These are phyloP conservation scores for Gryon sp. DNA, from an alignment of 1,140 invertebrate species.

Conservation along the genomic window DNA sequence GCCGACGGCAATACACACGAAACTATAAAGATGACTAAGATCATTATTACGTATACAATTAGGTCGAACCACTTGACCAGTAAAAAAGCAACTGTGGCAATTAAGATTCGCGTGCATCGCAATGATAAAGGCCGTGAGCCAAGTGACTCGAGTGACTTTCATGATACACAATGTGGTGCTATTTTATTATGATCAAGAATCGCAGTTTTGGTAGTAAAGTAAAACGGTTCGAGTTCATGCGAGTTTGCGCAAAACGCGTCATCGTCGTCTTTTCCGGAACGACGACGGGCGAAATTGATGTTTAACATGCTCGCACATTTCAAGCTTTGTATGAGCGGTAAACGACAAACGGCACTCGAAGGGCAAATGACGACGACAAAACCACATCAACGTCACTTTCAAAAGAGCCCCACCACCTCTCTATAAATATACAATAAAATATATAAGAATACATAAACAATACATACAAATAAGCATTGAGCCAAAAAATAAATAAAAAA, in stretches of 20 bases:
- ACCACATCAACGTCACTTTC: conserved; percentile 46
- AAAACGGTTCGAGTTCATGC: conserved; percentile 6
- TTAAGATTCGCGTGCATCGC: conserved; percentile 52
- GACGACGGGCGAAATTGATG: conserved; percentile 48
- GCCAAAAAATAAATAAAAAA: too few relatives aligned
- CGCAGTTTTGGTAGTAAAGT: conserved; percentile 16
- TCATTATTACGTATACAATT: conserved; percentile 61
- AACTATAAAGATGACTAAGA: conserved; percentile 59
- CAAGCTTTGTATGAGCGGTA: conserved; percentile 41
- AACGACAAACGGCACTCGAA: conserved; percentile 58
- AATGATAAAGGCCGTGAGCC: conserved; percentile 50
- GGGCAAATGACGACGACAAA: conserved; percentile 44
- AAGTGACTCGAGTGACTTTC: conserved; percentile 57
- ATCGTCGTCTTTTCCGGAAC: conserved; percentile 32
- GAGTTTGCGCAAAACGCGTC: conserved; percentile 33
- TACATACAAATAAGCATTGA: too few relatives aligned
- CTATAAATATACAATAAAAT: too few relatives aligned
- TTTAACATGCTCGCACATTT: conserved; percentile 55
- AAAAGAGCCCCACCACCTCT: conserved; percentile 36
- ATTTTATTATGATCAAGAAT: conserved; percentile 59
- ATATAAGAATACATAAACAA: too few relatives aligned
- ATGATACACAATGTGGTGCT: conserved; percentile 48
- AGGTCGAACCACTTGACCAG: conserved; percentile 50
- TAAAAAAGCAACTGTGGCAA: conserved; percentile 55
- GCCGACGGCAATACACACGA: conserved; percentile 40